phyloP scores from a whole-genome alignment of 2,797 vertebrate species.

The Tauraco hartlaubi region DNA sequence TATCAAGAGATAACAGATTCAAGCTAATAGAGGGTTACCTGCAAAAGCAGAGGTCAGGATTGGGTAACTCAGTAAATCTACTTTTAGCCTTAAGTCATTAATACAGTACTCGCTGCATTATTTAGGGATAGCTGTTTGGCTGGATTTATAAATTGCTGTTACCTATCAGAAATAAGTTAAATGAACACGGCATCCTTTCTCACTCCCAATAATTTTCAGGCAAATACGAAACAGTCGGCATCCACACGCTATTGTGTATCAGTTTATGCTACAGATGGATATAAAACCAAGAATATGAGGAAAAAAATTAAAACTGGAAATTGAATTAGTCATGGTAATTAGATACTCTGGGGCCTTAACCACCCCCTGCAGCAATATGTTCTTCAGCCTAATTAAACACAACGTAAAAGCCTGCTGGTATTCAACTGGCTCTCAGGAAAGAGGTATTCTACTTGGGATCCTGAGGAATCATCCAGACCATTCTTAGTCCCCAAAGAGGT shows the following conservation, averaged over 20 bases:
- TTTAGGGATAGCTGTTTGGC: not conserved
- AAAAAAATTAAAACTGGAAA: not conserved
- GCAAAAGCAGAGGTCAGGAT: not conserved
- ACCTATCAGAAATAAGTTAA: not conserved
- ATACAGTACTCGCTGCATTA: not conserved
- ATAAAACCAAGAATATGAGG: not conserved
- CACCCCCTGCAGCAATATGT: not conserved
- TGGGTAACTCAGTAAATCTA: not conserved
- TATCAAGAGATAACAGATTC: not conserved
- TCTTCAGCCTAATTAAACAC: not conserved
- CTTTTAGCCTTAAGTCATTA: not conserved
- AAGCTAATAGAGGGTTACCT: not conserved
- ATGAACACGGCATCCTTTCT: not conserved
- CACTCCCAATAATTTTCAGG: not conserved
- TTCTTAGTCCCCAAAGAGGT: not conserved
- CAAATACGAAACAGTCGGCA: not conserved
- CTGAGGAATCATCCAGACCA: not conserved
- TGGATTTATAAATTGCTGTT: not conserved
- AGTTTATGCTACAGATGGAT: not conserved
- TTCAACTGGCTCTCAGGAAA: not conserved
- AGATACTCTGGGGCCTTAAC: not conserved
- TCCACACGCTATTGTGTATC: rapidly evolving
- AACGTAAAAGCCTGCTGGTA: not conserved
- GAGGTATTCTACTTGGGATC: too few relatives aligned
- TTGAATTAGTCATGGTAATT: rapidly evolving